phyloP scores from a whole-genome alignment of 1,140 invertebrate species.

The Antheraea mylitta region DNA sequence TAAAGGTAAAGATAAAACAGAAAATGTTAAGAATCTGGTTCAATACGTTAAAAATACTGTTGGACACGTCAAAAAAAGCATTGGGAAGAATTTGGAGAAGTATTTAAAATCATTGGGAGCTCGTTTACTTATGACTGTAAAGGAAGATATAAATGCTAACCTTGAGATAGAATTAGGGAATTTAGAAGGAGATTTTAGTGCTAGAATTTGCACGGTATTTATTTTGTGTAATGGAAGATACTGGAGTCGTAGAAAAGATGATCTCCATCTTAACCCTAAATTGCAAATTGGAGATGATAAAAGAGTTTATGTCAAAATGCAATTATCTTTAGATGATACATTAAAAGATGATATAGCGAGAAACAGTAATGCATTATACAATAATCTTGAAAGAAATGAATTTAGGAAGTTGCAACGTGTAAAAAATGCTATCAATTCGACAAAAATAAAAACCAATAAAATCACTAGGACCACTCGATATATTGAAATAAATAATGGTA shows the following conservation, averaged over 20 bases:
- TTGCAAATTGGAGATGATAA: constrained; percentile 8
- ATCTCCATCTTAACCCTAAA: neutral
- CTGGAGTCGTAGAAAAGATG: neutral
- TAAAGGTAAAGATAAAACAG: constrained; percentile 30
- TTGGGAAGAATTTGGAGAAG: constrained; percentile 24
- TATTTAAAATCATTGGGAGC: constrained; percentile 27
- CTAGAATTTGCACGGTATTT: constrained; percentile 39
- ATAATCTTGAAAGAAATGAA: neutral
- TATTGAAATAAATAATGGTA: neutral
- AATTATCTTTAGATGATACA: constrained; percentile 36
- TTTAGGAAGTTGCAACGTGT: neutral
- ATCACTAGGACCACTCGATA: neutral
- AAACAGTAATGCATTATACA: neutral
- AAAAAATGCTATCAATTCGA: neutral
- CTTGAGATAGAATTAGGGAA: constrained; percentile 47
- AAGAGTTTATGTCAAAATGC: constrained; percentile 40
- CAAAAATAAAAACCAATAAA: neutral
- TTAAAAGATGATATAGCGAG: constrained; percentile 19
- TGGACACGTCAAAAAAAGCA: constrained; percentile 19
- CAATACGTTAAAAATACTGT: constrained; percentile 34
- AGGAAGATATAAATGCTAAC: constrained; percentile 46
- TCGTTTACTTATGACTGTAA: constrained; percentile 29
- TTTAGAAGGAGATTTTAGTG: constrained; percentile 32
- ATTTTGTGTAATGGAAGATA: constrained; percentile 27
- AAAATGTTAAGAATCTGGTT: constrained; percentile 37